Percentiles rank a stretch among this genome's conserved stretches.
Conservation (phyloP, 2,113 vertebrate species). For the Uropsilus gracilis region DNA sequence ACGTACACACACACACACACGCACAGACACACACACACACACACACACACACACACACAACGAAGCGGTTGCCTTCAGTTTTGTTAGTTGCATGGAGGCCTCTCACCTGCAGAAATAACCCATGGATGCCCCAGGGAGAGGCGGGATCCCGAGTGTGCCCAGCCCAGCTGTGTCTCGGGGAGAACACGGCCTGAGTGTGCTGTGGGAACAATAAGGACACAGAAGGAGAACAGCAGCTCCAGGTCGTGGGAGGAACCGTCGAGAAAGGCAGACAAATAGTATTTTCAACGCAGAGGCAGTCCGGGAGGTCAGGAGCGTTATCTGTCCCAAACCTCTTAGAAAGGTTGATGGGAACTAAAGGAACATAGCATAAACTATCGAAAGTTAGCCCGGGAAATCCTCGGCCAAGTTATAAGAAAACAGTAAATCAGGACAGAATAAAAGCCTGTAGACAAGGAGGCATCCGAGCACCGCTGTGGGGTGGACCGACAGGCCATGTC, state of each 20-base stretch:
- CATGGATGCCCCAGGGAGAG: not conserved
- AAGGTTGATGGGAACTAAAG: not conserved
- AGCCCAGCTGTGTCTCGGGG: not conserved
- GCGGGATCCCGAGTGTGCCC: no score
- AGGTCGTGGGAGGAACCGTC: fast-evolving
- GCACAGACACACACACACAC: no score
- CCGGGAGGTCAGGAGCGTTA: not conserved
- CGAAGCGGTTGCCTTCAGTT: not conserved
- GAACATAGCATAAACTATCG: not conserved
- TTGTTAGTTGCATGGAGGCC: not conserved
- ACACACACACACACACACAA: no score
- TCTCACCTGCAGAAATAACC: not conserved
- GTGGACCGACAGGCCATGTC: not conserved
- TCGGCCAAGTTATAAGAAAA: not conserved
- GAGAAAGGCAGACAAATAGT: fast-evolving
- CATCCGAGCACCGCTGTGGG: not conserved
- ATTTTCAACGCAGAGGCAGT: not conserved
- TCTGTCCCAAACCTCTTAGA: not conserved
- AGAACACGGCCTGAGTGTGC: no score
- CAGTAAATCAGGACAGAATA: not conserved
- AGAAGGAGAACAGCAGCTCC: not conserved
- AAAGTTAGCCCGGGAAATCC: not conserved
- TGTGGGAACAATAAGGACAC: fast-evolving
- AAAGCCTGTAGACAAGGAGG: not conserved
- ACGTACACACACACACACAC: no score